Base-by-base conservation (phyloP, 2,113 vertebrate genomes). In the Aviceda subcristata region DNA sequence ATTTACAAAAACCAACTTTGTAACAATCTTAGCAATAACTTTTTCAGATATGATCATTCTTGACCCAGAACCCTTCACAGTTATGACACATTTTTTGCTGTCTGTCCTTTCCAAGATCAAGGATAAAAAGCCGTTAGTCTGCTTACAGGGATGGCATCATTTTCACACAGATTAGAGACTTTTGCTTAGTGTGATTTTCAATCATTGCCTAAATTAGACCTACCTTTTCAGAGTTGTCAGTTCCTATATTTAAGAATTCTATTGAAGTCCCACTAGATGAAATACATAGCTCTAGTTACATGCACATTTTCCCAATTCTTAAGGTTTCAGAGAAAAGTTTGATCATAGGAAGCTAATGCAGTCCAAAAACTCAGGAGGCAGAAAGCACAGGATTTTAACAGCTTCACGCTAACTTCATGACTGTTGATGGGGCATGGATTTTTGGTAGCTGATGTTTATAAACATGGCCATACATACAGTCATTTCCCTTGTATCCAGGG, bases 151-250 rank as follows among this genome's bases (percentile, higher is more conserved):
- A 96, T 22, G 39, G 36, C 71, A 90, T 74, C 1, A 66, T 82
- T 92, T 94, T 82, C 48, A 87, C 41, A 86, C 15, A 89, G 86
- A 96, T 81, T 59, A 94, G 60, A 96, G 76, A 84, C 57, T 64
- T 88, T 14, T 12, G 22, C 53, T 87, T 60, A 53, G 84, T 24
- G 17, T 34, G 41, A 75, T 75, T 91, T 95, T 94, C 89, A 94
- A 69, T 82, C 92, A 69, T 18, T 85, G 69, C 69, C 91, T 91
- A 92, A 96, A 94, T 91, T 95, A 96, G 83, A 79, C 26, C 30
- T 23, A 91, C 39, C 18, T 94, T 94, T 73, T 81, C 45, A 57
- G 62, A 50, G 36, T 23, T 95, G 88, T 75, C 86, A 92, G 19
- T 29, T 75, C 48, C 75, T 30, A 6, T 34, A 75, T 66, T 94